phyloP scores from a whole-genome alignment of 1,140 invertebrate species.

The Probaryconus sp. region DNA sequence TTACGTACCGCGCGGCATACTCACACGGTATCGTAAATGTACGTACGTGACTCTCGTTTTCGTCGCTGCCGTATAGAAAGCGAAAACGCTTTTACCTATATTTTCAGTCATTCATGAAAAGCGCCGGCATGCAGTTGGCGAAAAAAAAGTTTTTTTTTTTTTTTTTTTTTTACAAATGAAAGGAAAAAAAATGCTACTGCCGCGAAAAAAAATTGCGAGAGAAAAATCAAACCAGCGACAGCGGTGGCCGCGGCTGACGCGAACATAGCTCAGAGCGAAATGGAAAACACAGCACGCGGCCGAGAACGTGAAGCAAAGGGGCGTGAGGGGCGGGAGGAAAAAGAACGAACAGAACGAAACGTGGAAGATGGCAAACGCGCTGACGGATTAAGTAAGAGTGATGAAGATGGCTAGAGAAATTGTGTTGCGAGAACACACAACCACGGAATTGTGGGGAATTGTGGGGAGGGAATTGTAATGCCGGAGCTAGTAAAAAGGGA shows the following conservation, averaged over 20 bases:
- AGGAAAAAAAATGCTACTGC: constrained; percentile 46
- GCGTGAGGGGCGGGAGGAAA: constrained; percentile 38
- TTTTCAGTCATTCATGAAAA: constrained; percentile 77
- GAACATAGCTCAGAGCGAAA: constrained; percentile 54
- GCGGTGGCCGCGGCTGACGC: constrained; percentile 25
- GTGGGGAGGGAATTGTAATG: constrained; percentile 66
- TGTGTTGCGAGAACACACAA: constrained; percentile 43
- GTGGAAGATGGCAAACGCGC: constrained; percentile 42
- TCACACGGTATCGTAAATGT: constrained; percentile 67
- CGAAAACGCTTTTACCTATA: constrained; percentile 77
- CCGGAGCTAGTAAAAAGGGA: constrained; percentile 50
- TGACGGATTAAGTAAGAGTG: constrained; percentile 46
- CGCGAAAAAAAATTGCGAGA: constrained; percentile 56
- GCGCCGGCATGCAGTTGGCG: constrained; percentile 56
- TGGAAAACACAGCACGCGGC: constrained; percentile 54
- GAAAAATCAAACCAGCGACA: constrained; percentile 53
- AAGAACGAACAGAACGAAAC: constrained; percentile 45
- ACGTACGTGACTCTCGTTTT: constrained; percentile 78
- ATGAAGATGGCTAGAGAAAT: constrained; percentile 52
- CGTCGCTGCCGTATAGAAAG: constrained; percentile 76
- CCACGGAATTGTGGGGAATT: too few relatives aligned
- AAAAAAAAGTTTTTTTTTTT: too few relatives aligned
- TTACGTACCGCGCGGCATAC: constrained; percentile 63
- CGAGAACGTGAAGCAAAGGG: too few relatives aligned
- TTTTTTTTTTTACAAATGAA: constrained; percentile 51